Conservation (phyloP, 2,797 vertebrate genomes). For the Danio choprae region DNA sequence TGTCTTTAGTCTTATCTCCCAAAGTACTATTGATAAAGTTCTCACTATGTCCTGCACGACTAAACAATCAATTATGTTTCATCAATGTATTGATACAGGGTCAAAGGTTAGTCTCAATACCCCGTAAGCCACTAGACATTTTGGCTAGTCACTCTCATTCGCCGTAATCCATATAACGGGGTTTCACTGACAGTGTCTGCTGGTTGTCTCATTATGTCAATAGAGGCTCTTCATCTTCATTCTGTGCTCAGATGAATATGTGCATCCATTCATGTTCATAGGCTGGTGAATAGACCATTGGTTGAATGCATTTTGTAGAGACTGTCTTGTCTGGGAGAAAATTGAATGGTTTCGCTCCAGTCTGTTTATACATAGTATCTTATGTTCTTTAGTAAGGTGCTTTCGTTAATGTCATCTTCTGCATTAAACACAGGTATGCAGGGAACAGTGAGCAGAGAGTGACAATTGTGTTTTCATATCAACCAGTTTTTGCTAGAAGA, state of each 20-base stretch:
- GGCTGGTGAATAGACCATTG: neutral
- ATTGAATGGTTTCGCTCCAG: neutral
- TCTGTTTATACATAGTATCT: neutral
- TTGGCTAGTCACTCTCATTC: neutral
- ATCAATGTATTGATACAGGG: conserved; percentile 18
- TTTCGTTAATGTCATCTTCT: conserved; percentile 3
- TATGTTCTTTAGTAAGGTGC: neutral
- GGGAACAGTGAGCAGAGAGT: neutral
- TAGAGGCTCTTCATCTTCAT: conserved; percentile 15
- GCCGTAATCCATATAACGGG: conserved; percentile 7
- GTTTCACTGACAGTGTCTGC: conserved; percentile 3
- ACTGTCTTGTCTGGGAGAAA: neutral
- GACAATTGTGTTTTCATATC: conserved; percentile 12
- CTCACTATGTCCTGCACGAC: conserved; percentile 1
- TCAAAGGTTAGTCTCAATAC: conserved; percentile 8
- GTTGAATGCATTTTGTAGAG: neutral
- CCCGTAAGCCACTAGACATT: neutral
- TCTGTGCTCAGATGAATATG: neutral
- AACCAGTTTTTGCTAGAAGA: conserved; percentile 1
- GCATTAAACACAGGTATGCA: neutral
- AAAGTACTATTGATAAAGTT: conserved; percentile 26
- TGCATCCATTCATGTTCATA: neutral
- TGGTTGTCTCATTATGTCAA: neutral
- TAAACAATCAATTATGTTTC: neutral
- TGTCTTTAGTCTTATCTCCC: conserved; percentile 24